Percentiles rank a stretch among this genome's conserved stretches.
phyloP scores from a whole-genome alignment of 64 coral and sea anemone species.

The Orbicella faveolata region DNA sequence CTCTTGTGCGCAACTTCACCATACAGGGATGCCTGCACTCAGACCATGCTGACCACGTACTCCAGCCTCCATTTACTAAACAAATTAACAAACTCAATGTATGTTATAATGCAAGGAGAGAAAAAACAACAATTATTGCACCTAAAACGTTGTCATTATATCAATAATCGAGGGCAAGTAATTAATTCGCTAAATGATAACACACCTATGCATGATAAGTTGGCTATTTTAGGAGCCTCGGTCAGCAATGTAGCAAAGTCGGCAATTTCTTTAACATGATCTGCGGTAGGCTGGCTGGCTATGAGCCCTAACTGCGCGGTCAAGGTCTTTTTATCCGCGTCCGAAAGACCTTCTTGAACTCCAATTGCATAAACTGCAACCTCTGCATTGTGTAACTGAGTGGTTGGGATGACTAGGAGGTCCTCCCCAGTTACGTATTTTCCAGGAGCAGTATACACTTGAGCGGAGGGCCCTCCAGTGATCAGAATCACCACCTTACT shows the following conservation, averaged over 20 bases:
- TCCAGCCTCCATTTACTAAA: slow-evolving; percentile 36
- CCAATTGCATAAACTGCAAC: slow-evolving; percentile 52
- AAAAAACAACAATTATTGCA: background rate
- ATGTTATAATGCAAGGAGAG: background rate
- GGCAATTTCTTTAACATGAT: slow-evolving; percentile 44
- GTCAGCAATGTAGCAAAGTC: slow-evolving; percentile 20
- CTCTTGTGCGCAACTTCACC: slow-evolving; percentile 34
- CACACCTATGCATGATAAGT: slow-evolving; percentile 55
- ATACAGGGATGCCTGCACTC: slow-evolving; percentile 37
- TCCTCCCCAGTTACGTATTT: slow-evolving; percentile 68
- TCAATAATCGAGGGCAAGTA: background rate
- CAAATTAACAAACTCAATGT: background rate
- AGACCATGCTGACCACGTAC: slow-evolving; percentile 12
- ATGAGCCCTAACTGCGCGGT: slow-evolving; percentile 26
- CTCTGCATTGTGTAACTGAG: background rate
- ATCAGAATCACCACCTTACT: slow-evolving; percentile 72
- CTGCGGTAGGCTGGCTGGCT: slow-evolving; percentile 25
- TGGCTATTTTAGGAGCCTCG: slow-evolving; percentile 19
- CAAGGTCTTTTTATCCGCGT: slow-evolving; percentile 3
- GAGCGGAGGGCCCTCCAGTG: slow-evolving; percentile 57
- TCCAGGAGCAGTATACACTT: slow-evolving; percentile 47
- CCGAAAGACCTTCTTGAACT: slow-evolving; percentile 35
- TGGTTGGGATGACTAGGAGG: slow-evolving; percentile 35
- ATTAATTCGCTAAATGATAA: too few species aligned
- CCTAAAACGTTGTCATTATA: background rate